Percentiles rank a stretch among this genome's conserved stretches.
phyloP scores from a whole-genome alignment of 1,140 invertebrate species.

The Tribolium castaneum region DNA sequence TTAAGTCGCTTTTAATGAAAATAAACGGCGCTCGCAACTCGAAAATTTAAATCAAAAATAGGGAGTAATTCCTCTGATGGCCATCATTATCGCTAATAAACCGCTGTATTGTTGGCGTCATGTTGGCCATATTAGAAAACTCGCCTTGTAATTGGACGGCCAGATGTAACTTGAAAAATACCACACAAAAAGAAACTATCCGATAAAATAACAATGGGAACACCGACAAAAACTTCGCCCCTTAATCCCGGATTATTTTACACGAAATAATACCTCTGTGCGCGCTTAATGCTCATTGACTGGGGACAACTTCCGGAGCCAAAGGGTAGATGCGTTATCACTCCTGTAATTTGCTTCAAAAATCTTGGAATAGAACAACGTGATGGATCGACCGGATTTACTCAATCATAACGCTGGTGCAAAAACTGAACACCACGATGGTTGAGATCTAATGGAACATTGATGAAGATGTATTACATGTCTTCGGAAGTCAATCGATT shows the following conservation, averaged over 20 bases:
- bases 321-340: not conserved
- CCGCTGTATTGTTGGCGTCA: not conserved
- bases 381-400: too few species aligned
- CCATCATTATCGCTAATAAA: constrained; percentile 19
- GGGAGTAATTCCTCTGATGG: not conserved
- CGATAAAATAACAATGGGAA: constrained; percentile 6
- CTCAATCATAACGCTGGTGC: not conserved
- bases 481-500: not conserved
- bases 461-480: constrained; percentile 30
- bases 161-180: constrained; percentile 4
- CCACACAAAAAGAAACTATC: not conserved
- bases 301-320: constrained; percentile 9
- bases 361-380: too few species aligned
- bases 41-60: too few species aligned
- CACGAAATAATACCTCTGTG: constrained; percentile 21
- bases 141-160: not conserved
- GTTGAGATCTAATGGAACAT: constrained; percentile 8
- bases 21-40: not conserved
- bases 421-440: not conserved
- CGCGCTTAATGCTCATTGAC: not conserved
- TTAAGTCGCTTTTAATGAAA: constrained; percentile 16
- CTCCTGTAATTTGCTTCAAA: not conserved
- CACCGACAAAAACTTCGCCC: not conserved
- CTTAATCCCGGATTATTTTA: constrained; percentile 29
- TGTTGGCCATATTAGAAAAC: constrained; percentile 21